Base-by-base conservation (phyloP, 2,113 vertebrate species). In the Hypocryptadius cinnamomeus region DNA sequence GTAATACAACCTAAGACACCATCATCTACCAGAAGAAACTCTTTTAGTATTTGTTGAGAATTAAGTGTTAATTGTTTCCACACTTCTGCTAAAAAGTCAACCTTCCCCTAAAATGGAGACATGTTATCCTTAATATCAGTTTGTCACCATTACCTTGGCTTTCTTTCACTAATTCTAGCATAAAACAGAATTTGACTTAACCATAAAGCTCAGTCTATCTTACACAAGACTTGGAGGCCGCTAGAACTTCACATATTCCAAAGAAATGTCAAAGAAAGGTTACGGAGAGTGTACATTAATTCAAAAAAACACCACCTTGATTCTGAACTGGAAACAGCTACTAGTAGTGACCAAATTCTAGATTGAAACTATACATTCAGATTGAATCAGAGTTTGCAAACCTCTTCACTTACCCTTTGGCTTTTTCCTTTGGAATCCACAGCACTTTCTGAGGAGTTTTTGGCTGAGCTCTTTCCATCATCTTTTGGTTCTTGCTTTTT, bases 371-470 rank as follows among this genome's bases (percentile, higher is more conserved):
- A 42, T 25, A 21, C 5, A 35, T 73, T 72, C 47, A 73, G 22
- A 74, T 15, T 64, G 40, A 82, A 64, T 37, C 60, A 68, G 6
- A 77, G 27, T 72, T 37, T 53, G 47, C 83, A 84, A 83, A 72
- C 19, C 53, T 53, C 25, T 79, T 74, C 42, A 72, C 31, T 85
- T 96, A 97, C 96, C 97, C 97, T 98, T 92, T 98, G 98, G 92
- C 88, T 98, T 97, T 98, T 98, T 94, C 97, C 98, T 96, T 96
- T 98, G 91, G 96, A 96, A 84, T 97, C 97, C 25, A 96, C 68
- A 17, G 96, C 60, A 22, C 76, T 87, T 96, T 98, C 98, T 57
- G 97, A 94, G 89, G 98, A 97, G 33, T 87, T 95, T 92, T 95
- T 97, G 54, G 94, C 95, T 8, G 82, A 86, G 4, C 94, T 96